Conservation (phyloP, 2,888 invertebrate species). For the Chalcis sispes region DNA sequence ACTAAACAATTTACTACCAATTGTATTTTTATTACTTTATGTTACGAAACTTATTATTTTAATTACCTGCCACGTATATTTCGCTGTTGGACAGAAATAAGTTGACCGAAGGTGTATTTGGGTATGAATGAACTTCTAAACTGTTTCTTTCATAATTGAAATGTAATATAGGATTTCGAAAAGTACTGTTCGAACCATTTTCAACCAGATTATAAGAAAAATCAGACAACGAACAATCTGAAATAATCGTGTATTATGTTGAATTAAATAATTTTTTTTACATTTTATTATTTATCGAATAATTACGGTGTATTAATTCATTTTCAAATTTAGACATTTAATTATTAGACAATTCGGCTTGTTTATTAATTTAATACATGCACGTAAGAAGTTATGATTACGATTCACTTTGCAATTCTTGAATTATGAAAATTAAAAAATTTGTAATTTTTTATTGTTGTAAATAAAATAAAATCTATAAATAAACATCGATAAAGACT, state of each 20-base stretch:
- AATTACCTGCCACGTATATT: conserved; percentile 58
- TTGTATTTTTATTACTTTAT: no score
- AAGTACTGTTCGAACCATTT: not conserved
- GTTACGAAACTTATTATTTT: no score
- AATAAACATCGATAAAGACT: not conserved
- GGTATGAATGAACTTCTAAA: conserved; percentile 41
- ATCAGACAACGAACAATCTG: conserved; percentile 21
- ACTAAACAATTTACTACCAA: no score
- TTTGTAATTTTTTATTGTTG: not conserved
- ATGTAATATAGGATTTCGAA: not conserved
- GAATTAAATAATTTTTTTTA: not conserved
- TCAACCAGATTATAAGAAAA: not conserved
- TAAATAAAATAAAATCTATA: no score
- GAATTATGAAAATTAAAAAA: no score
- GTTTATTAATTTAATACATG: no score
- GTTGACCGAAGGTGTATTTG: conserved; percentile 54
- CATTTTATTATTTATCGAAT: not conserved
- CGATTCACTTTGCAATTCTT: no score
- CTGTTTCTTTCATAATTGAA: conserved; percentile 30
- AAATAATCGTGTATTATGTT: conserved; percentile 4
- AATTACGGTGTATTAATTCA: not conserved
- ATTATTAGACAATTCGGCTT: not conserved
- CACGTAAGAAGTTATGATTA: not conserved
- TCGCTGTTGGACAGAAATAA: conserved; percentile 52
- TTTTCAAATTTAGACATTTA: no score